Base-by-base conservation (phyloP, 2,113 vertebrate genomes). In the Malurus cyaneus region DNA sequence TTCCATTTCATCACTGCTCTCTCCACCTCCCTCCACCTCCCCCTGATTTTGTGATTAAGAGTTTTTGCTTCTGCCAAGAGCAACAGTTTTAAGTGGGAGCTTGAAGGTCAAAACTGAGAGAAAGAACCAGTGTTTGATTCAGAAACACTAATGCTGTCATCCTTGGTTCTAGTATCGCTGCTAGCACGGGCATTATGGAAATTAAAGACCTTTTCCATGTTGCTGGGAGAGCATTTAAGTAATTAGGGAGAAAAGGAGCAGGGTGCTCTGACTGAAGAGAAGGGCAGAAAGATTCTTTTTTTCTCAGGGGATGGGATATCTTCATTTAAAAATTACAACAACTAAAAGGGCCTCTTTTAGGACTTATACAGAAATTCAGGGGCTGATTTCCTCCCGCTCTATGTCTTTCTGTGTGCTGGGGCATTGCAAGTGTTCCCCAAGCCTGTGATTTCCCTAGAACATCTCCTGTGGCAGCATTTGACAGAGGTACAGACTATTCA, bases 11-110 rank as follows among this genome's bases (percentile, higher is more conserved):
- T 92, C 86, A 88, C 57, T 88, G 61, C 71, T 92, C 88, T 31
- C 24, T 83, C 18, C 12, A 36, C 42, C 32, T 67, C 79, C 39
- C 44, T 91, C 73, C 53, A 57, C 25, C 25, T 87, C 18, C 18
- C 79, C 19, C 10, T 72, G 65, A 57, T 71, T 72, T 80, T 70
- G 66, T 89, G 70, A 70, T 62, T 86, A 72, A 59, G 79, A 87
- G 60, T 73, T 94, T 92, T 79, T 84, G 41, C 56, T 72, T 94
- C 86, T 97, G 96, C 94, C 96, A 96, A 96, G 94, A 97, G 44
- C 82, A 96, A 87, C 71, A 95, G 80, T 84, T 85, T 94, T 87
- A 79, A 86, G 84, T 50, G 41, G 42, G 69, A 95, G 83, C 80
- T 84, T 97, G 96, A 96, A 97, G 96, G 67, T 95, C 92, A 94